Conservation (phyloP, 2,888 invertebrate species). For the Agrilus cyanescens region DNA sequence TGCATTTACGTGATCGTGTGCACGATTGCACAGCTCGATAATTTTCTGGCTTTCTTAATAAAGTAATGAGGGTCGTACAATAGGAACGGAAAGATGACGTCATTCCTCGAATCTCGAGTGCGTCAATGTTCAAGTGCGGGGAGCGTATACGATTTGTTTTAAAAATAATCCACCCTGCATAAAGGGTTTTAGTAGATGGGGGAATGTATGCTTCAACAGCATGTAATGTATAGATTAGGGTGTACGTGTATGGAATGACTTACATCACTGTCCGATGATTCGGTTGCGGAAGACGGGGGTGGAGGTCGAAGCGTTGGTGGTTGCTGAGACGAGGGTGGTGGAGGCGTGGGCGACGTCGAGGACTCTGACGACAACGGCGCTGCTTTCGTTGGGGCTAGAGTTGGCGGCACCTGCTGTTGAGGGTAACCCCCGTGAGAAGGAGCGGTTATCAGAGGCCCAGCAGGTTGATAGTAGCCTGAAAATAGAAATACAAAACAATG, state of each 20-base stretch:
- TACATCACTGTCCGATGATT: conserved; percentile 38
- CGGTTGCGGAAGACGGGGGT: conserved; percentile 31
- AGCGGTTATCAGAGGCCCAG: conserved; percentile 76
- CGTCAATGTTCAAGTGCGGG: too few relatives aligned
- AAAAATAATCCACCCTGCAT: too few relatives aligned
- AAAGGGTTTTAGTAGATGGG: too few relatives aligned
- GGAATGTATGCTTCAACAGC: too few relatives aligned
- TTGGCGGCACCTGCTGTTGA: conserved; percentile 31
- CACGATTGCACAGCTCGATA: too few relatives aligned
- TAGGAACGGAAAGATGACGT: too few relatives aligned
- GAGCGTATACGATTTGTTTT: too few relatives aligned
- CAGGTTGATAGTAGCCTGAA: conserved; percentile 85
- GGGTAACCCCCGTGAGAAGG: conserved; percentile 34
- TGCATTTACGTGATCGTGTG: too few relatives aligned
- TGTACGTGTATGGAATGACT: conserved; percentile 7
- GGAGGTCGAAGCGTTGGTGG: conserved; percentile 32
- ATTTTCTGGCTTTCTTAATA: too few relatives aligned
- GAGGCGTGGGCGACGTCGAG: conserved; percentile 40
- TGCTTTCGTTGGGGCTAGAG: conserved; percentile 36
- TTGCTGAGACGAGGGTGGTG: conserved; percentile 38
- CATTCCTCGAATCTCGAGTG: too few relatives aligned
- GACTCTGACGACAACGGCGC: conserved; percentile 34
- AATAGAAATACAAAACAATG: conserved; percentile 16
- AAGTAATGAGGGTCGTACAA: too few relatives aligned
- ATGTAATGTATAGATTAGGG: too few relatives aligned